Conservation (phyloP, 2,888 invertebrate species). For the Aphidius colemani region DNA sequence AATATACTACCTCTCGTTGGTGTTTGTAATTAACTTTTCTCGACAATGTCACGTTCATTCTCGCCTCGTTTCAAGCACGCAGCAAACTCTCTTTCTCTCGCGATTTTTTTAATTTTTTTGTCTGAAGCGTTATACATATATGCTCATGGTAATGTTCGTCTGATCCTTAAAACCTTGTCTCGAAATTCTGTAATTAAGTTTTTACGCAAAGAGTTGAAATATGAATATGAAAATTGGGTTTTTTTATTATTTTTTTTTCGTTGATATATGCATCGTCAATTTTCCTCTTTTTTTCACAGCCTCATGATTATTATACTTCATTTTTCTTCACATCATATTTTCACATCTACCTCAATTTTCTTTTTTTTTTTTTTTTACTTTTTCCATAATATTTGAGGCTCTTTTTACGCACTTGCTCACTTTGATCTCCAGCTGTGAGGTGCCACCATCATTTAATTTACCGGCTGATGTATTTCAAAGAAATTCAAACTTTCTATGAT, state of each 20-base stretch:
- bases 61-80: constrained; percentile 54
- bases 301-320: neutral
- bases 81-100: constrained; percentile 43
- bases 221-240: constrained; percentile 17
- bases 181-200: constrained; percentile 57
- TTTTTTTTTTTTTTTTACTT: constrained; percentile 17
- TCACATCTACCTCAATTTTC: constrained; percentile 32
- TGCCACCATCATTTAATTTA: constrained; percentile 55
- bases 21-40: constrained; percentile 56
- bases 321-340: constrained; percentile 18
- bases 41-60: constrained; percentile 55
- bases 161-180: constrained; percentile 52
- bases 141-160: neutral
- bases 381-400: constrained; percentile 15
- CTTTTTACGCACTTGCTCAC: constrained; percentile 36
- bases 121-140: constrained; percentile 9
- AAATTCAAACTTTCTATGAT: constrained; percentile 40
- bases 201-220: constrained; percentile 45
- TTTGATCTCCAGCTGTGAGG: constrained; percentile 53
- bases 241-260: too few species aligned
- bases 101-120: constrained; percentile 11
- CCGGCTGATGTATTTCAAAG: constrained; percentile 53
- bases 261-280: too few species aligned
- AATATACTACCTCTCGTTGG: constrained; percentile 52
- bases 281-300: constrained; percentile 9